Conservation (phyloP, 2,113 vertebrate species). For the Trematomus loennbergii region DNA sequence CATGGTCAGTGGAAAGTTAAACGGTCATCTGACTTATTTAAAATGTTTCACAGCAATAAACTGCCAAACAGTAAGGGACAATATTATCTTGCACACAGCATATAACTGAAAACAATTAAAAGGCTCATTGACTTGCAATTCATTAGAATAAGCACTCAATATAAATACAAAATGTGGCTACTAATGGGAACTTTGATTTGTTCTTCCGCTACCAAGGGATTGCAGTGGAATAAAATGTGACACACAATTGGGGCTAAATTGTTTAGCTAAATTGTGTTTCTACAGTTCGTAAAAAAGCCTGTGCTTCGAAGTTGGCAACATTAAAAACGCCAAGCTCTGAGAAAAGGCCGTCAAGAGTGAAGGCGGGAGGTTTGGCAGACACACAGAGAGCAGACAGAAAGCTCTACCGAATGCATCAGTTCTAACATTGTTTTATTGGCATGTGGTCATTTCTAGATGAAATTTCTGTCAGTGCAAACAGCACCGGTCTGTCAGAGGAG, state of each 20-base stretch:
- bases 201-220: not conserved
- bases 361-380: conserved; percentile 55
- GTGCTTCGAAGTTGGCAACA: conserved; percentile 44
- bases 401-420: conserved; percentile 66
- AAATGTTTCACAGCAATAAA: conserved; percentile 17
- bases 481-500: conserved; percentile 27
- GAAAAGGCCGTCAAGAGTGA: conserved; percentile 60
- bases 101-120: conserved; percentile 62
- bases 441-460: conserved; percentile 55
- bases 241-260: conserved; percentile 32
- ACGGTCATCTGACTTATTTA: conserved; percentile 3
- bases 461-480: conserved; percentile 52
- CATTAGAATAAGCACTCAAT: conserved; percentile 52
- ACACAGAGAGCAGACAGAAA: conserved; percentile 55
- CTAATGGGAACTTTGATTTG: conserved; percentile 22
- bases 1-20: not conserved
- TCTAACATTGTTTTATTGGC: conserved; percentile 63
- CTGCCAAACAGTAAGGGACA: conserved; percentile 1
- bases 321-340: conserved; percentile 36
- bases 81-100: conserved; percentile 27
- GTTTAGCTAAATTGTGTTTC: conserved; percentile 53
- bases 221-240: conserved; percentile 30
- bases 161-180: conserved; percentile 49
- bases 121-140: conserved; percentile 62
- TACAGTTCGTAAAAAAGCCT: conserved; percentile 31